Percentiles rank a stretch among this genome's conserved stretches.
These are phyloP conservation scores for Lanius ludovicianus DNA, from an alignment of 2,113 vertebrate species.

Conservation along the genomic window DNA sequence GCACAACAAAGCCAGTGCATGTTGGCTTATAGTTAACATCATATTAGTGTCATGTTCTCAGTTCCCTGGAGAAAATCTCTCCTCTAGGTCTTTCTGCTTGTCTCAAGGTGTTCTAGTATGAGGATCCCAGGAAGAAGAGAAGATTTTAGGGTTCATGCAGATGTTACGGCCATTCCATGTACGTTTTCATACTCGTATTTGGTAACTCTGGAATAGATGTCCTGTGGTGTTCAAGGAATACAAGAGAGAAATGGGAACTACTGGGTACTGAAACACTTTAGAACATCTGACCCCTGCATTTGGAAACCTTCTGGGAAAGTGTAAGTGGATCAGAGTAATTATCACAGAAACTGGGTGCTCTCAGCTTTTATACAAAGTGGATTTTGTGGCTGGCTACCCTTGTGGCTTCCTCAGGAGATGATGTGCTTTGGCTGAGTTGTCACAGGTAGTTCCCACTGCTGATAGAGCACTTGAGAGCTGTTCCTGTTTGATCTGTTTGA, in stretches of 20 bases:
- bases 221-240: neutral
- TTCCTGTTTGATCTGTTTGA: neutral
- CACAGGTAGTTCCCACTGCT: neutral
- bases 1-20: neutral
- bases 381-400: neutral
- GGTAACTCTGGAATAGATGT: neutral
- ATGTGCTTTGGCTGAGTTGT: neutral
- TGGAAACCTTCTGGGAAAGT: neutral
- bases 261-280: neutral
- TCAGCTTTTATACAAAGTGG: neutral
- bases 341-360: neutral
- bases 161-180: rapidly evolving
- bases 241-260: neutral
- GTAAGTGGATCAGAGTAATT: neutral
- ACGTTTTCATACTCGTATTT: neutral
- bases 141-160: neutral
- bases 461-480: neutral
- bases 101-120: neutral
- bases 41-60: neutral
- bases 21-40: neutral
- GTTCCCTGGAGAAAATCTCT: neutral
- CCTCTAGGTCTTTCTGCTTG: neutral
- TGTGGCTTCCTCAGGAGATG: neutral
- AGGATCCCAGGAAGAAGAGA: neutral
- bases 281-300: neutral